Evolutionary conservation across 2,888 invertebrate species (phyloP).

Genomic region (Aporophyla nigra): DNA sequence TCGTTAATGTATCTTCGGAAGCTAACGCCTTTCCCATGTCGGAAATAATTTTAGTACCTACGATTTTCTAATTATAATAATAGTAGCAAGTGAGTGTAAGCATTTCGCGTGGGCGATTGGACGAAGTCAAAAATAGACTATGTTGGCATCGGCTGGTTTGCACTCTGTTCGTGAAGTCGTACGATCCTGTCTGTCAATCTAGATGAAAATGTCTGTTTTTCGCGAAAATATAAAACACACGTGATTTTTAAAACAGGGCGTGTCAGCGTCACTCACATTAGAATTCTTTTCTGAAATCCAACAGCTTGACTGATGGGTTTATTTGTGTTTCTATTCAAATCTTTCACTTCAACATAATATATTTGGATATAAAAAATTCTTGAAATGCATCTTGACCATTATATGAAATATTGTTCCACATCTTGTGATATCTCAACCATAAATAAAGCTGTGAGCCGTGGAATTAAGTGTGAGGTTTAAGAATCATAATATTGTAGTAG

Average conservation of each 20-base stretch:
- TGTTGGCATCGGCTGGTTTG: conserved; percentile 85
- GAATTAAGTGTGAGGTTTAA: conserved; percentile 43
- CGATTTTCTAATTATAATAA: conserved; percentile 88
- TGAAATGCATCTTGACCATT: background rate
- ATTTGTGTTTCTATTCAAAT: conserved; percentile 35
- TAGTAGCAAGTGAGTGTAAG: conserved; percentile 87
- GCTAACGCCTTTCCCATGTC: conserved; percentile 66
- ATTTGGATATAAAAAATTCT: conserved; percentile 14
- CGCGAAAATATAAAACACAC: conserved; percentile 47
- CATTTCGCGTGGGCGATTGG: conserved; percentile 87
- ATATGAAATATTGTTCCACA: background rate
- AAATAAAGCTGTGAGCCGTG: conserved; percentile 4
- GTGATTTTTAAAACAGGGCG: conserved; percentile 30
- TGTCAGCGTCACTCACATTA: conserved; percentile 31
- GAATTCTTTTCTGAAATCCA: conserved; percentile 31
- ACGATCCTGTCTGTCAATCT: conserved; percentile 72
- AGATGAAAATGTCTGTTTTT: conserved; percentile 68
- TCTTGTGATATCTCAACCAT: conserved; percentile 6
- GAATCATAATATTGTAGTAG: conserved; percentile 64
- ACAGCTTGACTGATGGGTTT: conserved; percentile 49
- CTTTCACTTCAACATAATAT: background rate
- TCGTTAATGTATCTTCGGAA: conserved; percentile 53
- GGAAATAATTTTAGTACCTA: conserved; percentile 82
- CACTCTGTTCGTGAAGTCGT: conserved; percentile 70
- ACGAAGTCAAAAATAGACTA: conserved; percentile 83